These are phyloP conservation scores for Trididemnum clinides DNA, from an alignment of 23 tunicate species.

Conservation along the genomic window DNA sequence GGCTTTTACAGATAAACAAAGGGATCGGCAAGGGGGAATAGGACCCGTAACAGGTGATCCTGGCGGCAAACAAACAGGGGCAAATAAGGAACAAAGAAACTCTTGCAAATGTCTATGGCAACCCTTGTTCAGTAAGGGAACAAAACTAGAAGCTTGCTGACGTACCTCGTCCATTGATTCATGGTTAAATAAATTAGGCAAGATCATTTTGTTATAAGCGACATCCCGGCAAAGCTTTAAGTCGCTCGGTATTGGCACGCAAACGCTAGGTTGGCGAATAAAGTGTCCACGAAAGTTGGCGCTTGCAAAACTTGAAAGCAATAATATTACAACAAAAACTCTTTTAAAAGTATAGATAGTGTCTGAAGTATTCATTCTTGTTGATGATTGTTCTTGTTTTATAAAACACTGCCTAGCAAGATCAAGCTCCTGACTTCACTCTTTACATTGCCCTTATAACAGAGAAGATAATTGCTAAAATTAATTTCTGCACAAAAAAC, in stretches of 20 bases:
- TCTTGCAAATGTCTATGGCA: slow-evolving; percentile 69
- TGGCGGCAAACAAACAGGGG: slow-evolving; percentile 77
- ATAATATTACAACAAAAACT: no score
- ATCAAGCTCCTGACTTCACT: no score
- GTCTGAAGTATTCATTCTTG: no score
- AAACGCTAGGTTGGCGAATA: slow-evolving; percentile 17
- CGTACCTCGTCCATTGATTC: slow-evolving; percentile 76
- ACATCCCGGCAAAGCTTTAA: slow-evolving; percentile 70
- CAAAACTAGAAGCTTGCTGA: slow-evolving; percentile 80
- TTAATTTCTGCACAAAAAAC: no score
- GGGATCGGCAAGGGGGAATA: slow-evolving; percentile 77
- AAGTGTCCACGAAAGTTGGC: not conserved
- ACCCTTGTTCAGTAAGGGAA: slow-evolving; percentile 49
- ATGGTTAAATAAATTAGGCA: slow-evolving; percentile 79
- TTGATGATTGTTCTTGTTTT: no score
- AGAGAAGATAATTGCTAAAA: no score
- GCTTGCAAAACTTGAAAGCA: no score
- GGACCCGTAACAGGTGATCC: slow-evolving; percentile 51
- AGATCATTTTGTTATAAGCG: slow-evolving; percentile 60
- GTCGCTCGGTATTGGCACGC: slow-evolving; percentile 61
- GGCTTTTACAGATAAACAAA: slow-evolving; percentile 59
- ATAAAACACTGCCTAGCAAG: no score
- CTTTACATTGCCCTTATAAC: no score
- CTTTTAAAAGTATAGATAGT: no score
- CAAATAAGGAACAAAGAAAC: slow-evolving; percentile 85